Percentiles rank a stretch among this genome's conserved stretches.
These are phyloP conservation scores for Chaetura pelagica DNA, from an alignment of 2,113 vertebrate species.

Conservation along the genomic window DNA sequence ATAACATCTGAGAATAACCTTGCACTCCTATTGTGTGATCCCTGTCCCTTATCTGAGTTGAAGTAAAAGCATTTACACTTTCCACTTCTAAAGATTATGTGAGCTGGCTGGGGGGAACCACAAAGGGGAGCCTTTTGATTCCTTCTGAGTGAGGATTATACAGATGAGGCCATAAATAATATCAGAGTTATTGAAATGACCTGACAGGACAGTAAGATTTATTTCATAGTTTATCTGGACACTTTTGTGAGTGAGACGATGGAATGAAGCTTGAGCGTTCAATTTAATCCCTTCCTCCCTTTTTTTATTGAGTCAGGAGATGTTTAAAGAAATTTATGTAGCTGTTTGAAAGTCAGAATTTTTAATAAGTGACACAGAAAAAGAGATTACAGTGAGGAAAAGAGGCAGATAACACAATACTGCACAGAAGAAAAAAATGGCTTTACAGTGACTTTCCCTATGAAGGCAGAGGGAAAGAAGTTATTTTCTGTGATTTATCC, in stretches of 20 bases:
- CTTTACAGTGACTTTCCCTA: constrained; percentile 46
- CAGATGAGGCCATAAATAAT: constrained; percentile 67
- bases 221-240: constrained; percentile 74
- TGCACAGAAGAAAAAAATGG: constrained; percentile 22
- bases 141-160: constrained; percentile 49
- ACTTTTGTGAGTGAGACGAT: constrained; percentile 53
- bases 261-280: constrained; percentile 58
- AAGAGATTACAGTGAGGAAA: constrained; percentile 56
- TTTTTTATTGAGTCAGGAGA: constrained; percentile 72
- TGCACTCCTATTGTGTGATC: rapidly evolving
- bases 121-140: constrained; percentile 3
- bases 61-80: constrained; percentile 30
- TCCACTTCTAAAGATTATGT: constrained; percentile 18
- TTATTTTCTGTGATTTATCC: constrained; percentile 18
- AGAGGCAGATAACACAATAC: constrained; percentile 42
- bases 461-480: constrained; percentile 11
- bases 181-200: constrained; percentile 64
- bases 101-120: background rate
- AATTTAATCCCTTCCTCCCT: constrained; percentile 61
- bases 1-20: background rate
- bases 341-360: constrained; percentile 72
- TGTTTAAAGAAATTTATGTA: constrained; percentile 74
- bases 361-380: constrained; percentile 72
- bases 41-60: background rate
- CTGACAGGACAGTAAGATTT: constrained; percentile 71